Conservation (phyloP, 2,797 vertebrate species). For the Hydrophis major region DNA sequence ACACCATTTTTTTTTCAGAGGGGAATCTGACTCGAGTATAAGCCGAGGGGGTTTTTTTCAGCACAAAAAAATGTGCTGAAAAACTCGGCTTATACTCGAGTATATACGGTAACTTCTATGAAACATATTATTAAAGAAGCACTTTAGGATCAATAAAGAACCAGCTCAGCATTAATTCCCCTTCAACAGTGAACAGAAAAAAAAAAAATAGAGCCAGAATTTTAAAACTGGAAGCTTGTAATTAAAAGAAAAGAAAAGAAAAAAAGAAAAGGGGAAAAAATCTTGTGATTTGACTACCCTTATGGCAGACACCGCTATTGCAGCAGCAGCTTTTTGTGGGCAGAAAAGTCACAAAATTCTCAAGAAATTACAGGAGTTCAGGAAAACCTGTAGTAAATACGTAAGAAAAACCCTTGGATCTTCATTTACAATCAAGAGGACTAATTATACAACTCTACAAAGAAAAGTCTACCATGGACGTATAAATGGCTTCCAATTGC, state of each 20-base stretch:
- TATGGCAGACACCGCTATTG: neutral
- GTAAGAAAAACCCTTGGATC: neutral
- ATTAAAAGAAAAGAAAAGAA: neutral
- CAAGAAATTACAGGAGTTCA: neutral
- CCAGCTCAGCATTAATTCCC: neutral
- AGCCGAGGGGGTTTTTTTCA: too few species aligned
- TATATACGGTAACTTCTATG: neutral
- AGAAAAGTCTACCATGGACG: constrained; percentile 1
- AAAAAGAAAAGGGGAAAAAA: neutral
- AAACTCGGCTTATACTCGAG: too few species aligned
- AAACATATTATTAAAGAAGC: neutral
- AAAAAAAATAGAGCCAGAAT: neutral
- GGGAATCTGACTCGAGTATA: too few species aligned
- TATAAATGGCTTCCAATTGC: neutral
- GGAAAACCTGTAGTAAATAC: neutral
- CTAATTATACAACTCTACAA: neutral
- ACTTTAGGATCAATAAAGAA: neutral
- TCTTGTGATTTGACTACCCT: neutral
- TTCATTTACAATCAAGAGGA: neutral
- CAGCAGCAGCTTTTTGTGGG: neutral
- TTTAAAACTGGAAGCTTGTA: neutral
- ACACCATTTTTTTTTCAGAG: too few species aligned
- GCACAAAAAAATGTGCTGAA: too few species aligned
- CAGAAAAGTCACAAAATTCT: neutral
- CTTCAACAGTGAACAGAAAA: neutral